Evolutionary conservation across 2,888 invertebrate genomes (phyloP), one percentile per base, ranked within the genome.

Genomic region (Pocota personata): DNA sequence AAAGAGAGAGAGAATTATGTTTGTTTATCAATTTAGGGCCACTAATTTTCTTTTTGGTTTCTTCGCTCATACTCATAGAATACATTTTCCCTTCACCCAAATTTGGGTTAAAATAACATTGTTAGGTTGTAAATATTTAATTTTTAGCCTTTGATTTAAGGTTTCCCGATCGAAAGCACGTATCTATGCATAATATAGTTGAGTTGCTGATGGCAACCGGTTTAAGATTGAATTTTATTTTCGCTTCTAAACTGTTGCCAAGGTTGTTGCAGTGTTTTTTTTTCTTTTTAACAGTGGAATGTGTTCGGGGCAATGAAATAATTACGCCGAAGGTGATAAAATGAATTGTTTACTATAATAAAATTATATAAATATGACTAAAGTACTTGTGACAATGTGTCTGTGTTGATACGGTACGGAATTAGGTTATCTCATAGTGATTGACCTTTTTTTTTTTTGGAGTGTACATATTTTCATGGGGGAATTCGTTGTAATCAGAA

Each of bases 21-120:
- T 79, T 84, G 75, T 80, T 80, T 71, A 71, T 80, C 64, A 84
- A 75, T 84, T 84, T 66, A 71, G 57, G 80, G 69, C 64, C 69
- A 52, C 46, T 50, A 57, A 60, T 73, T 73, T 27, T 52, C 19
- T 57, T 78, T 76, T 67, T 43, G n/a, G n/a, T 30, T 21, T 76
- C 24, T 27, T 14, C 30, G 40, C 52, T 52, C n/a, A n/a, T n/a
- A n/a, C n/a, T 21, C 30, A n/a, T 16, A 57, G 48, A 40, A 32
- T 48, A 10, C 5, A 8, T 19, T 37, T 40, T 52, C 46, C 32
- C 52, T 30, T 64, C 58, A 58, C 58, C 14, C 24, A 40, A n/a
- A 79, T 84, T 75, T 69, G 14, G 84, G 84, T 84, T 79, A 84
- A 79, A 75, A 48, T 66, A 84, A 84, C 75, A 84, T 78, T 75